Percentiles rank a stretch among this genome's conserved stretches.
Conservation (phyloP, 2,888 invertebrate species). For the Nomada fucata region DNA sequence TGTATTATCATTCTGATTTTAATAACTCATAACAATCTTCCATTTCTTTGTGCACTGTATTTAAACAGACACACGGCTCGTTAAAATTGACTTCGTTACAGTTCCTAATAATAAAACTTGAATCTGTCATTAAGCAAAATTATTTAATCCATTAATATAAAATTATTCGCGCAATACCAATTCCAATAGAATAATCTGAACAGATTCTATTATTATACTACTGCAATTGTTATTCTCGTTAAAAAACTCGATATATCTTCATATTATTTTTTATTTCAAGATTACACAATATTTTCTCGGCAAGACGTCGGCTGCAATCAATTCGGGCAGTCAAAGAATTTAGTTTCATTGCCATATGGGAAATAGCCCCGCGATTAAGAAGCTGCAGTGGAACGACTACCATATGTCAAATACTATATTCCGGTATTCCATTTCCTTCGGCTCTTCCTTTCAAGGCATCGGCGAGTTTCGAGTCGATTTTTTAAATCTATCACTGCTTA, state of each 20-base stretch:
- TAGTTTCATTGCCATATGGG: constrained; percentile 76
- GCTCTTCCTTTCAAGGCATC: neutral
- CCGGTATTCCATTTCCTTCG: constrained; percentile 2
- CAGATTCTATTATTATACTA: too few species aligned
- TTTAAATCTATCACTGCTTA: neutral
- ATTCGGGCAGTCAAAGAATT: neutral
- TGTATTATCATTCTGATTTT: too few species aligned
- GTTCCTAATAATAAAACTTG: too few species aligned
- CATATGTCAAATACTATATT: constrained; percentile 66
- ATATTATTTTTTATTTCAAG: neutral
- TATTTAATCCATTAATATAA: too few species aligned
- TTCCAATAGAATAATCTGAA: too few species aligned
- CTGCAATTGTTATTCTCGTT: neutral
- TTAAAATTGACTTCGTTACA: too few species aligned
- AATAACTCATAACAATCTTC: too few species aligned
- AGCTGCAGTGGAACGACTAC: constrained; percentile 68
- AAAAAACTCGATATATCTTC: too few species aligned
- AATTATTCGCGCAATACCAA: too few species aligned
- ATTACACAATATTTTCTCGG: neutral
- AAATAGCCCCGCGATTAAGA: constrained; percentile 75
- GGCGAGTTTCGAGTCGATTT: neutral
- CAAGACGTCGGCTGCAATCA: neutral
- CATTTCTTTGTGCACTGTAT: too few species aligned
- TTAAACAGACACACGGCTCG: too few species aligned
- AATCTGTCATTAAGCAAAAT: too few species aligned